These are phyloP conservation scores for Drosophila bocki DNA, from an alignment of 1,140 invertebrate genomes.

Conservation along the genomic window DNA sequence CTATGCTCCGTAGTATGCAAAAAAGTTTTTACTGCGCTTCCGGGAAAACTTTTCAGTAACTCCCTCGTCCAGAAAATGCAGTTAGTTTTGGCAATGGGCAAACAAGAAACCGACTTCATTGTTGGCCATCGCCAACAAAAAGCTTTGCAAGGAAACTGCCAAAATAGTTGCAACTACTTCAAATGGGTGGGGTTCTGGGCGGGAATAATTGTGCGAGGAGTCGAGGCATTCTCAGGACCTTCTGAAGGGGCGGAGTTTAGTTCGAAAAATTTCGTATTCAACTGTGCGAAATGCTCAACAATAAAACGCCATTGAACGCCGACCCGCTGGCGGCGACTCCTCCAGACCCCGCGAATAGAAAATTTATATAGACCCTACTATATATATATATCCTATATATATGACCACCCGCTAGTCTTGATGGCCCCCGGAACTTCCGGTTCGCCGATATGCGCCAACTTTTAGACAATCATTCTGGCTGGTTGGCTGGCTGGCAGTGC, in stretches of 20 bases:
- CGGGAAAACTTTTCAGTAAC: constrained; percentile 66
- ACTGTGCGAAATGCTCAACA: constrained; percentile 73
- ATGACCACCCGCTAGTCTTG: constrained; percentile 71
- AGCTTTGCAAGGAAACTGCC: constrained; percentile 63
- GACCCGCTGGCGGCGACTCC: constrained; percentile 51
- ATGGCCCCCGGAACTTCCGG: constrained; percentile 71
- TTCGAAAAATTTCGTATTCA: constrained; percentile 42
- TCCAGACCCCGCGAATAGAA: constrained; percentile 21
- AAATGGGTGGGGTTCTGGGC: constrained; percentile 9
- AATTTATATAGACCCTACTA: constrained; percentile 8
- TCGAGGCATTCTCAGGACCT: neutral
- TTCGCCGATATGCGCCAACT: constrained; percentile 73
- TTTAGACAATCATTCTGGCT: constrained; percentile 74
- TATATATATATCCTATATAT: constrained; percentile 1
- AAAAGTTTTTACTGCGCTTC: constrained; percentile 64
- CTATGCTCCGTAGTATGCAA: constrained; percentile 41
- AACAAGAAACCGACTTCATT: constrained; percentile 79
- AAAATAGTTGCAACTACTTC: constrained; percentile 69
- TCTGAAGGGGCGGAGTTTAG: constrained; percentile 1
- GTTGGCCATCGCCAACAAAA: constrained; percentile 63
- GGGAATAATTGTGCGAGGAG: constrained; percentile 23
- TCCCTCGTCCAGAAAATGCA: constrained; percentile 58
- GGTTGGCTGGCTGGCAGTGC: constrained; percentile 9
- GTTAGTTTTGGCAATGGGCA: constrained; percentile 68
- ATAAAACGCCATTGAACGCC: constrained; percentile 72